Conservation (phyloP, 2,888 invertebrate species). For the Petrophora chlorosata region DNA sequence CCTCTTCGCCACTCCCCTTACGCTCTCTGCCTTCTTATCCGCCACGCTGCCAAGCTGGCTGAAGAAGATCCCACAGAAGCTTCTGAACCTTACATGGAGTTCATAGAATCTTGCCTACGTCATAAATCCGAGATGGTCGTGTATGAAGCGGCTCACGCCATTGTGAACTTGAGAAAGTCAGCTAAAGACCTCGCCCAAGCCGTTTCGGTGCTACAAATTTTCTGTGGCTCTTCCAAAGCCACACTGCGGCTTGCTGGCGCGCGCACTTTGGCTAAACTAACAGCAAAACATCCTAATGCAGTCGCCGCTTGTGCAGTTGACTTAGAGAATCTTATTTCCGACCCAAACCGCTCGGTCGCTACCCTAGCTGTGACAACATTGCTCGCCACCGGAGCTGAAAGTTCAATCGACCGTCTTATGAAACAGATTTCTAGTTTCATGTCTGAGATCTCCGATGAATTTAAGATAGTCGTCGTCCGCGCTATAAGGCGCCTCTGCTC, state of each 20-base stretch:
- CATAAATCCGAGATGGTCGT: conserved; percentile 99
- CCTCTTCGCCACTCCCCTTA: conserved; percentile 93
- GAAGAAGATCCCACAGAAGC: conserved; percentile 92
- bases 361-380: conserved; percentile 99
- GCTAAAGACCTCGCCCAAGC: conserved; percentile 96
- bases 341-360: conserved; percentile 98
- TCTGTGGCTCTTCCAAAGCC: conserved; percentile 98
- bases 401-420: conserved; percentile 98
- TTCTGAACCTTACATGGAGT: conserved; percentile 92
- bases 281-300: conserved; percentile 97
- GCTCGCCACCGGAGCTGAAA: conserved; percentile 98
- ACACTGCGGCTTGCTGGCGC: conserved; percentile 98
- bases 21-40: conserved; percentile 96
- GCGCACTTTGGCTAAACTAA: conserved; percentile 97
- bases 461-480: conserved; percentile 99
- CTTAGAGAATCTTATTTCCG: conserved; percentile 98
- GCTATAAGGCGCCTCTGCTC: conserved; percentile 94
- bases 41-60: conserved; percentile 96
- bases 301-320: conserved; percentile 99
- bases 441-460: conserved; percentile 99
- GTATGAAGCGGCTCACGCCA: conserved; percentile 99
- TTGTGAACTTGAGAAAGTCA: conserved; percentile 95
- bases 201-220: conserved; percentile 98
- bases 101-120: conserved; percentile 96
- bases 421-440: conserved; percentile 99